Percentiles rank a stretch among this genome's conserved stretches.
Evolutionary conservation across 2,888 invertebrate species (phyloP).

Genomic region (Melangyna quadrimaculata): DNA sequence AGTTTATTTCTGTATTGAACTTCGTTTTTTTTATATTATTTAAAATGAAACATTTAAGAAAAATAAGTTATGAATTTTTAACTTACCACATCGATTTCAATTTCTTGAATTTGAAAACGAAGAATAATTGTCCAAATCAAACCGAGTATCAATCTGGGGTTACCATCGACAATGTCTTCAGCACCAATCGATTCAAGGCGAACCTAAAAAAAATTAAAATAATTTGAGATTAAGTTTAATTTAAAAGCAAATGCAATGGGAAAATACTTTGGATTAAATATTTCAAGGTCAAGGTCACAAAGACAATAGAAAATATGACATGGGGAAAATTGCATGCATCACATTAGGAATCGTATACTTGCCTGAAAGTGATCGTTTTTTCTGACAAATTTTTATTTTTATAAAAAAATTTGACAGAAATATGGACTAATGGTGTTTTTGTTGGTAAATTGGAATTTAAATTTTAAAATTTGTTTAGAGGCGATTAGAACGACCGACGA

Average conservation of each 20-base stretch:
- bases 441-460: too few species aligned
- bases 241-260: not conserved
- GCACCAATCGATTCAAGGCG: slow-evolving; percentile 99
- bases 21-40: not conserved
- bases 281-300: not conserved
- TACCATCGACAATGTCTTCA: slow-evolving; percentile 99
- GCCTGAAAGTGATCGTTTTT: too few species aligned
- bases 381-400: too few species aligned
- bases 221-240: not conserved
- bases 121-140: slow-evolving; percentile 99
- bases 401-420: too few species aligned
- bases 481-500: too few species aligned
- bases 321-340: too few species aligned
- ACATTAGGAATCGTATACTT: too few species aligned
- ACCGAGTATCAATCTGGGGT: slow-evolving; percentile 97
- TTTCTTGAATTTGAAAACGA: slow-evolving; percentile 99
- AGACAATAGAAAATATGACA: too few species aligned
- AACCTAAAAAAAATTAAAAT: slow-evolving; percentile 83
- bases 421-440: too few species aligned
- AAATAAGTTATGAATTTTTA: not conserved
- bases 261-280: not conserved
- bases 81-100: slow-evolving; percentile 96
- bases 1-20: not conserved
- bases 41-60: not conserved
- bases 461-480: too few species aligned